Evolutionary conservation across 2,888 invertebrate genomes (phyloP), one percentile per base, ranked within the genome.

Genomic region (Thelaira solivaga): DNA sequence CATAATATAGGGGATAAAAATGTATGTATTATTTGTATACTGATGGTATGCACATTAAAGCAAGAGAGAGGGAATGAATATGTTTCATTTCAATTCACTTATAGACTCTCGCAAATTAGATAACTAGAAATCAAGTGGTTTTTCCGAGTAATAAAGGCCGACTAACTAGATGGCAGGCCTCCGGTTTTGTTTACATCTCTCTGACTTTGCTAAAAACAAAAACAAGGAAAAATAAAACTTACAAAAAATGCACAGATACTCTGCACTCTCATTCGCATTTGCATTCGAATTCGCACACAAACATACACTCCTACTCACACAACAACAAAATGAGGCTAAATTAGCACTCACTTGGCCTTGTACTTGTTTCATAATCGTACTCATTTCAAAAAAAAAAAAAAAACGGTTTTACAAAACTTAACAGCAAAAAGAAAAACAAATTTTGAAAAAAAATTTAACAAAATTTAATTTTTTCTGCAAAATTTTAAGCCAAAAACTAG

Each of bases 331-430:
- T 68, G 64, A 73, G 77, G 68, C 77, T 77, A 77, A 73, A 71
- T 78, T 74, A 74, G 74, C 69, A 78, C 78, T 74, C 78, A 65
- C 69, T 71, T 74, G 78, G 78, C 78, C 78, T 78, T 78, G 78
- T 74, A 71, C 78, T 71, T 69, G 74, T 74, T 78, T 78, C 76
- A 68, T 69, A 78, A 69, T 74, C 59, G 36, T 29, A 68, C 62
- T 62, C 59, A 64, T 55, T 72, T 62, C 16, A 4, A 68, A 61
- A 39, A 51, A 7, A 47, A n/a, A n/a, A n/a, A n/a, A n/a, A n/a
- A n/a, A n/a, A n/a, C n/a, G n/a, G 18, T 36, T 64, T 47, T 65
- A 51, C 49, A 57, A 53, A 73, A 59, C 24, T n/a, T 24, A 4
- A 16, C 22, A 24, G 8, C 6, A 24, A 24, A 41, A 57, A 55